These are phyloP conservation scores for Erannis defoliaria DNA, from an alignment of 2,888 invertebrate species.

Conservation along the genomic window DNA sequence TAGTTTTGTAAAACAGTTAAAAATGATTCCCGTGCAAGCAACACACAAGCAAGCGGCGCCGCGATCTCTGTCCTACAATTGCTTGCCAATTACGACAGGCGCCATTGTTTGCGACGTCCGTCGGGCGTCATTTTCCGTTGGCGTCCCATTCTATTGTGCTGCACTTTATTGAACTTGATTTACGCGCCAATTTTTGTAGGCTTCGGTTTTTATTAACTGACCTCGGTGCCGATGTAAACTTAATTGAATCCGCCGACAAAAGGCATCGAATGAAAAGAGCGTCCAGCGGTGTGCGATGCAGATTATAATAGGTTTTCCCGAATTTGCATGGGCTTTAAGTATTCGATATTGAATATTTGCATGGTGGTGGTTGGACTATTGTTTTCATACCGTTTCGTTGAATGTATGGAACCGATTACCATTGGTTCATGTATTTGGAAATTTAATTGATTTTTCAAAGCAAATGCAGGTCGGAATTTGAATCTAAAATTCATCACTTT, in stretches of 20 bases:
- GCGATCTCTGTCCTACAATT: constrained; percentile 34
- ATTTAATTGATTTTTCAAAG: constrained; percentile 20
- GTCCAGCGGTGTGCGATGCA: constrained; percentile 83
- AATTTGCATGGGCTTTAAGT: constrained; percentile 83
- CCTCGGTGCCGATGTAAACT: constrained; percentile 85
- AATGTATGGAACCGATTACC: constrained; percentile 25
- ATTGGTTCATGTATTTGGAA: constrained; percentile 20
- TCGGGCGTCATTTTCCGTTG: constrained; percentile 65
- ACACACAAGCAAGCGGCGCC: constrained; percentile 22
- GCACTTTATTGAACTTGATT: constrained; percentile 85
- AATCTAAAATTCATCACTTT: no score
- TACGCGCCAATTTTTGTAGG: constrained; percentile 84
- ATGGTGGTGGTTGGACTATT: constrained; percentile 72
- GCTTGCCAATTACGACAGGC: constrained; percentile 41
- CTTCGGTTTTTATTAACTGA: constrained; percentile 86
- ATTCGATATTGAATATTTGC: constrained; percentile 79
- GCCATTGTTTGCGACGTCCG: constrained; percentile 60
- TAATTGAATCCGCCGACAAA: constrained; percentile 85
- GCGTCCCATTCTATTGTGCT: constrained; percentile 67
- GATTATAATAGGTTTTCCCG: constrained; percentile 84
- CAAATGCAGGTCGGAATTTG: no score
- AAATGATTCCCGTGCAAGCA: no score
- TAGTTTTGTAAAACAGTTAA: no score
- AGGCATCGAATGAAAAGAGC: constrained; percentile 85
- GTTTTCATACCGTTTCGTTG: constrained; percentile 58